These are phyloP conservation scores for Laticauda colubrina DNA, from an alignment of 2,113 vertebrate genomes.

Conservation along the genomic window DNA sequence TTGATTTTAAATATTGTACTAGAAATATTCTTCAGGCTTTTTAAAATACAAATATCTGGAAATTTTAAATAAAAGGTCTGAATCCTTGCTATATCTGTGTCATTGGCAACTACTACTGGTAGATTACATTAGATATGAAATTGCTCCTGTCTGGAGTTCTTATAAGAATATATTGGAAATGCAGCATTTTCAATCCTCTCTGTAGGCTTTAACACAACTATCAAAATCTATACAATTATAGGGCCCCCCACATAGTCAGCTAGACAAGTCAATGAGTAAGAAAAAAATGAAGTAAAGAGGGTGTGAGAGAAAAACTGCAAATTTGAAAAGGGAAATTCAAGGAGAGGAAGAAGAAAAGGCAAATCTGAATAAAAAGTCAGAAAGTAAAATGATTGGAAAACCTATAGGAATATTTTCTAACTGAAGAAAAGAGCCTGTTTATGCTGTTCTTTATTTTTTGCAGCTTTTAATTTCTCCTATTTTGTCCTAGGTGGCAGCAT, in stretches of 20 bases:
- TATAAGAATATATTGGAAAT: constrained; percentile 50
- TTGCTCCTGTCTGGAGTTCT: constrained; percentile 57
- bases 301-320: constrained; percentile 34
- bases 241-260: constrained; percentile 56
- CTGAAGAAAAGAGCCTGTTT: neutral
- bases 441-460: neutral
- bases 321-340: constrained; percentile 34
- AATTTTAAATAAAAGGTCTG: neutral
- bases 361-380: neutral
- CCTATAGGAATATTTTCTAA: neutral
- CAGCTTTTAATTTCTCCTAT: neutral
- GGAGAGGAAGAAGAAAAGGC: neutral
- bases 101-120: neutral
- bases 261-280: constrained; percentile 53
- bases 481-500: neutral
- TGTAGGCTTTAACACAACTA: constrained; percentile 66
- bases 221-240: constrained; percentile 74
- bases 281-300: constrained; percentile 41
- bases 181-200: constrained; percentile 46
- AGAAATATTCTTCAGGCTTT: neutral
- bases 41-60: neutral
- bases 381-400: constrained; percentile 13
- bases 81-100: neutral
- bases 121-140: constrained; percentile 50
- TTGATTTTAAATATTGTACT: neutral